phyloP scores from a whole-genome alignment of 2,888 invertebrate genomes.

The Trimorus sp. region DNA sequence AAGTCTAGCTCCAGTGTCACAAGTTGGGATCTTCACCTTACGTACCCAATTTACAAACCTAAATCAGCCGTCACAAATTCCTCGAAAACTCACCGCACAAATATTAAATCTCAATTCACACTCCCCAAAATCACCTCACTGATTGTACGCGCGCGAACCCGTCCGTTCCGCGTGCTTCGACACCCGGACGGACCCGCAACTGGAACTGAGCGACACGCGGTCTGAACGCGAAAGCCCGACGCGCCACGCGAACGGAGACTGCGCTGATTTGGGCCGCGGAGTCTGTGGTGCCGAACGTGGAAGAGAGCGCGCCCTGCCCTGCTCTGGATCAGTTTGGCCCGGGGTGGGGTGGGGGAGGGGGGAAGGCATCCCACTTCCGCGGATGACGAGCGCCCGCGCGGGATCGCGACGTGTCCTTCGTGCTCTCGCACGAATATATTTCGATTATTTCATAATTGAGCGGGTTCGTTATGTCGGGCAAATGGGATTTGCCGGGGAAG shows the following conservation, averaged over 20 bases:
- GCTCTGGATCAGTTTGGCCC: constrained; percentile 47
- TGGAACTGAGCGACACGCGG: constrained; percentile 58
- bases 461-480: constrained; percentile 42
- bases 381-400: constrained; percentile 42
- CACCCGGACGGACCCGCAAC: constrained; percentile 49
- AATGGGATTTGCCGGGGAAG: constrained; percentile 36
- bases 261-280: constrained; percentile 49
- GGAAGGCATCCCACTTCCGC: constrained; percentile 27
- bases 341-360: constrained; percentile 1
- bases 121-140: constrained; percentile 23
- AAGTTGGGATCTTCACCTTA: too few relatives aligned
- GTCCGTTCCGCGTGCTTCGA: constrained; percentile 24
- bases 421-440: constrained; percentile 44
- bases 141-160: constrained; percentile 11
- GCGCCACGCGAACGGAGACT: constrained; percentile 60
- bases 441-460: constrained; percentile 56
- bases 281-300: constrained; percentile 4
- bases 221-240: constrained; percentile 48
- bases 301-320: constrained; percentile 36
- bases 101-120: constrained; percentile 7
- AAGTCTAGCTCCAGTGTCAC: too few relatives aligned
- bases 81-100: too few relatives aligned
- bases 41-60: too few relatives aligned
- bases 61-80: too few relatives aligned
- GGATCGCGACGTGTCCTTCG: constrained; percentile 38